Base-by-base conservation (phyloP, 2,113 vertebrate genomes). In the Pangasianodon gigas region DNA sequence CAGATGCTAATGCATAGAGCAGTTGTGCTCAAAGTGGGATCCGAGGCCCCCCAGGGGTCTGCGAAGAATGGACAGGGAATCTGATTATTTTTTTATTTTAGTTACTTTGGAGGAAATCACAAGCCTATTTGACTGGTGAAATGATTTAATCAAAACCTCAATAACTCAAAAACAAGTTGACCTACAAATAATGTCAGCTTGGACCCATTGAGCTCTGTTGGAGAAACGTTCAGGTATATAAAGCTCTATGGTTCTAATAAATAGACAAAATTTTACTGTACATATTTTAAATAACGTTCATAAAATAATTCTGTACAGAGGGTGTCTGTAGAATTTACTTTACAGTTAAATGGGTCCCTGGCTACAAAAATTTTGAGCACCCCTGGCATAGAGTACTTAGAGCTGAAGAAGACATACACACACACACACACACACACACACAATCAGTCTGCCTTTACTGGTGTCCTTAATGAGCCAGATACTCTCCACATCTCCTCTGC, bases 361-460 rank as follows among this genome's bases (percentile, higher is more conserved):
- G 67, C 13, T 71, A 41, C 32, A 41, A 74, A 41, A 16, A 18
- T 0, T 18, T 41, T 6, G 16, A 41, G 32, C 41, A 75, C 2
- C 32, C 32, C 19, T 75, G 18, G 84, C 87, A 85, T 4, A 51
- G 19, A 74, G 80, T 81, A 85, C 85, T 89, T 48, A 84, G 62
- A 71, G 52, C 71, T 90, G 77, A 86, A 86, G 60, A 88, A 89
- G 7, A 81, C 77, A 67, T 24, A 51, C 71, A 69, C 51, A 65
- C 41, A 67, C 48, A 65, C 65, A 85, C 58, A 65, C 81, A 48
- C 52, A 82, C 86, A 84, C 77, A 84, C 18, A 87, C 85, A 90
- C 32, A 90, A 69, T 86, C 89, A 74, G 41, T 89, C 83, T 71
- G 87, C 79, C 90, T 89, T 89, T 77, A 89, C 84, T 85, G 16